Evolutionary conservation across 1,140 invertebrate species (phyloP).

Genomic region (Hyposmocoma kahamanoa): DNA sequence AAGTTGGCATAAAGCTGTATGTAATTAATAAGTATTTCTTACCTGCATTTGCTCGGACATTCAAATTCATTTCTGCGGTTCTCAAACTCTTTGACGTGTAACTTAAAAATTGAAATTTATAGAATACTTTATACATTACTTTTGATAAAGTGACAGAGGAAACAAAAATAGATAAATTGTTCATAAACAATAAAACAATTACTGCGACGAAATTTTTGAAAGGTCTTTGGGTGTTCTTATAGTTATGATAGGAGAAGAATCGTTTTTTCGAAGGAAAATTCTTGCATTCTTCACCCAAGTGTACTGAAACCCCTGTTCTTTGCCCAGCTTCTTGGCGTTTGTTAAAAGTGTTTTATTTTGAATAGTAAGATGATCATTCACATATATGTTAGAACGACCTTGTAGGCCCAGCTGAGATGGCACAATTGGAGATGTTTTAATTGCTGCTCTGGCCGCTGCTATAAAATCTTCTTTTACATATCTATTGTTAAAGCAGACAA

Average conservation of each 20-base stretch:
- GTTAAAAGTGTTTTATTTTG: conserved; percentile 8
- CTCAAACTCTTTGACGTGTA: no score
- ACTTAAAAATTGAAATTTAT: no score
- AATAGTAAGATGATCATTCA: conserved; percentile 11
- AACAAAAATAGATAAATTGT: no score
- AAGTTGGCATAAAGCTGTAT: no score
- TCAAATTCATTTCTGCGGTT: no score
- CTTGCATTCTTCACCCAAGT: conserved; percentile 13
- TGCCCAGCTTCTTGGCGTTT: neutral
- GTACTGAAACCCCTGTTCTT: conserved; percentile 5
- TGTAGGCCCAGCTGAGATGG: conserved; percentile 4
- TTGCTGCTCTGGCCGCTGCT: conserved; percentile 6
- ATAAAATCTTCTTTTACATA: conserved; percentile 15
- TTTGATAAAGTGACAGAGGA: no score
- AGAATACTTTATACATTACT: no score
- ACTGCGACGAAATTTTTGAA: neutral
- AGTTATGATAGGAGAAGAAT: neutral
- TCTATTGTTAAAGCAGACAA: conserved; percentile 8
- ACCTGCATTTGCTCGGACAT: no score
- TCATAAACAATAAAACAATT: no score
- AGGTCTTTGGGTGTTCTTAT: neutral
- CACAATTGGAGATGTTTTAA: neutral
- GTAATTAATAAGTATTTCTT: no score
- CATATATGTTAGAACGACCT: conserved; percentile 5
- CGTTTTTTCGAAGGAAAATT: neutral